Evolutionary conservation across 1,140 invertebrate genomes (phyloP).

Genomic region (Cotesia chilonis): DNA sequence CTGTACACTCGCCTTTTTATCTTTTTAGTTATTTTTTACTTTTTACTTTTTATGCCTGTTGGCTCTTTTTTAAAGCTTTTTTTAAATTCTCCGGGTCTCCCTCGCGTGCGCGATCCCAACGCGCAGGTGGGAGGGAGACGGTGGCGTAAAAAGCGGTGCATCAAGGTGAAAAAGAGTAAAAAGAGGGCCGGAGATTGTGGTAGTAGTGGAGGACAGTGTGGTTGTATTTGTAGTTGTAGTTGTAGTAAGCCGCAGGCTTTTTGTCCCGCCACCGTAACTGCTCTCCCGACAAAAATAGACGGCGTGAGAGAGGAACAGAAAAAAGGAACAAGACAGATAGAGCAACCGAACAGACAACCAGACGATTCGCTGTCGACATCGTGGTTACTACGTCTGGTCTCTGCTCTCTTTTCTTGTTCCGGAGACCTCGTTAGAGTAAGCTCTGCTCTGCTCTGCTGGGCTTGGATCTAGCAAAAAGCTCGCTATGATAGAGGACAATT

Average conservation of each 20-base stretch:
- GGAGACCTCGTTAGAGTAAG: slow-evolving; percentile 22
- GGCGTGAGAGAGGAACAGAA: slow-evolving; percentile 50
- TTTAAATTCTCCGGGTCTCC: slow-evolving; percentile 37
- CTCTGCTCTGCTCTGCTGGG: background rate
- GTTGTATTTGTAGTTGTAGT: too few species aligned
- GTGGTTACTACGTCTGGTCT: background rate
- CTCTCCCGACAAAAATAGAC: slow-evolving; percentile 38
- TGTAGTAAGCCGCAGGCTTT: slow-evolving; percentile 57
- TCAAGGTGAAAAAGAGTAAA: slow-evolving; percentile 46
- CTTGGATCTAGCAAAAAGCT: too few species aligned
- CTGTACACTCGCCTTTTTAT: slow-evolving; percentile 35
- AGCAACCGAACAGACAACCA: slow-evolving; percentile 32
- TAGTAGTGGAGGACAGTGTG: slow-evolving; percentile 7
- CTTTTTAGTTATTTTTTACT: slow-evolving; percentile 34
- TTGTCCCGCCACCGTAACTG: slow-evolving; percentile 55
- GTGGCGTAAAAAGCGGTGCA: slow-evolving; percentile 52
- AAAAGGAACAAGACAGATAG: background rate
- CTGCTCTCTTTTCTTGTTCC: slow-evolving; percentile 12
- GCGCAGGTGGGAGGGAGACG: slow-evolving; percentile 40
- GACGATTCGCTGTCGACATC: background rate
- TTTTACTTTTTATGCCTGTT: slow-evolving; percentile 26
- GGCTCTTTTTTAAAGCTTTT: slow-evolving; percentile 32
- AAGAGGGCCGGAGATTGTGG: slow-evolving; percentile 6
- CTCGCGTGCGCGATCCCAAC: slow-evolving; percentile 48
- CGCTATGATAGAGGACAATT: slow-evolving; percentile 9